phyloP scores from a whole-genome alignment of 1,140 invertebrate genomes.

The Bombus fervidus region DNA sequence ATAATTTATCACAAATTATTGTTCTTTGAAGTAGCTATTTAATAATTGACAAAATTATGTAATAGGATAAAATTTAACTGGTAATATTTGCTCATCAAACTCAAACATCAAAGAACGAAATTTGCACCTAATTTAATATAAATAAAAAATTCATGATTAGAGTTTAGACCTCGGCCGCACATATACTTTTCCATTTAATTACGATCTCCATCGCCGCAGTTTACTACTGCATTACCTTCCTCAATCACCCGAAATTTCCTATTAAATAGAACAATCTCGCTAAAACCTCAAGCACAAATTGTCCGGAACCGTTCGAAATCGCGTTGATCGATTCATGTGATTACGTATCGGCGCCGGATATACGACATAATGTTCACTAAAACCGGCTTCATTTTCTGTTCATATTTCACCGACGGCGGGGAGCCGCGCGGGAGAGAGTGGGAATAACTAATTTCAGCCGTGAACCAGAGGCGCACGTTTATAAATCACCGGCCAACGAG shows the following conservation, averaged over 20 bases:
- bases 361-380: not conserved
- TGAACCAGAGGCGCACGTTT: not conserved
- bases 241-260: not conserved
- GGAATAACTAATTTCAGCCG: conserved; percentile 34
- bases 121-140: no score
- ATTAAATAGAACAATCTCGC: not conserved
- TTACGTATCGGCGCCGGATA: not conserved
- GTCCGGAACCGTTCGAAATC: not conserved
- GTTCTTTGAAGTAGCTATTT: not conserved
- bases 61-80: not conserved
- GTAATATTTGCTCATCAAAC: not conserved
- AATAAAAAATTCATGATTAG: not conserved
- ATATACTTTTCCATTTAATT: not conserved
- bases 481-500: conserved; percentile 32
- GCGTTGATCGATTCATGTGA: not conserved
- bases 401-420: conserved; percentile 5
- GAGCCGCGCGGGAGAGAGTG: not conserved
- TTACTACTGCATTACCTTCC: not conserved
- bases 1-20: not conserved
- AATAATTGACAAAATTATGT: not conserved
- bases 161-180: no score
- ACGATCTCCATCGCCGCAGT: not conserved
- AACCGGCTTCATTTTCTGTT: conserved; percentile 24
- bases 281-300: no score
- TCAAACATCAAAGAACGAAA: no score